Percentiles rank a stretch among this genome's conserved stretches.
These are phyloP conservation scores for Lagopus muta DNA, from an alignment of 2,113 vertebrate genomes.

Conservation along the genomic window DNA sequence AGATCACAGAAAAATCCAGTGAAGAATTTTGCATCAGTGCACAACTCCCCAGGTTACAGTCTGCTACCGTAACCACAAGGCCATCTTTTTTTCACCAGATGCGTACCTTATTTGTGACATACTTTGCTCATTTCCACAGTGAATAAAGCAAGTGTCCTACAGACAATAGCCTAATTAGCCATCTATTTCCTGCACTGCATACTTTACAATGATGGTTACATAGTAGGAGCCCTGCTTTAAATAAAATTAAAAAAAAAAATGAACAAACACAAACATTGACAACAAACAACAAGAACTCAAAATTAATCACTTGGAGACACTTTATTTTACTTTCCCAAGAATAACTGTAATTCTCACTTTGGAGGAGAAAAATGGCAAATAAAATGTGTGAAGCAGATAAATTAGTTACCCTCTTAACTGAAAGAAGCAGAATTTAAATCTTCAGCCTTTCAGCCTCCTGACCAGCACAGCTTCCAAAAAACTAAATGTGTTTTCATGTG, in stretches of 20 bases:
- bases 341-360: neutral
- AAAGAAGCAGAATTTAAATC: neutral
- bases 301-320: neutral
- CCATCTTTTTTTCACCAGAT: neutral
- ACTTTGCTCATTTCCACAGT: constrained; percentile 43
- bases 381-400: neutral
- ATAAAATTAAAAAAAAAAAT: neutral
- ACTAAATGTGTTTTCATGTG: neutral
- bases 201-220: neutral
- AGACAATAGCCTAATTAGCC: constrained; percentile 64
- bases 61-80: neutral
- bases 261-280: too few species aligned
- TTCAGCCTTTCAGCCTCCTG: neutral
- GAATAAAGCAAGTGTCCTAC: constrained; percentile 35
- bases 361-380: neutral
- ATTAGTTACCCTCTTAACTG: neutral
- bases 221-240: constrained; percentile 13
- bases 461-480: neutral
- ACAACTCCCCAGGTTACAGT: neutral
- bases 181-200: constrained; percentile 45
- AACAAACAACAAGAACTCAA: neutral
- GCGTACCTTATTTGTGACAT: constrained; percentile 1
- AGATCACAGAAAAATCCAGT: neutral
- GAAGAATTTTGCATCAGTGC: neutral
- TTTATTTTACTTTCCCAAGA: neutral